Percentiles rank a stretch among this genome's conserved stretches.
These are phyloP conservation scores for Smutsia gigantea DNA, from an alignment of 2,797 vertebrate species.

Conservation along the genomic window DNA sequence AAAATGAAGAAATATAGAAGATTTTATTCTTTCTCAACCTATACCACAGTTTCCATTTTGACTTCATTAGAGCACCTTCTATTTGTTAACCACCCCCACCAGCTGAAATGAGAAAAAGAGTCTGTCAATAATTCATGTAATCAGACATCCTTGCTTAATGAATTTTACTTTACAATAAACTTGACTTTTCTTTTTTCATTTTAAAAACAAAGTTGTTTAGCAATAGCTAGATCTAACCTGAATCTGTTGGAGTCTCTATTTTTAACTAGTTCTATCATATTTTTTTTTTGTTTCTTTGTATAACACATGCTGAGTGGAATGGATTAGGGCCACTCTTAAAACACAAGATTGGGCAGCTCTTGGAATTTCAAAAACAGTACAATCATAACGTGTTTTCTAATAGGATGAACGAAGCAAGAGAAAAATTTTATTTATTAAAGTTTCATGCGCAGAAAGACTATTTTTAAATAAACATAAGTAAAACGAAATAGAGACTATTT, in stretches of 20 bases:
- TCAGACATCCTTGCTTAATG: neutral
- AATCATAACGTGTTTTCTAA: neutral
- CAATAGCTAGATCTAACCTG: neutral
- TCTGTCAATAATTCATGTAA: neutral
- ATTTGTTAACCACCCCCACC: neutral
- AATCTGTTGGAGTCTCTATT: neutral
- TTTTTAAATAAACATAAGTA: neutral
- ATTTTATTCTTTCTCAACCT: neutral
- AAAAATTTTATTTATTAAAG: neutral
- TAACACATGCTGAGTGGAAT: neutral
- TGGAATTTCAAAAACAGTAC: neutral
- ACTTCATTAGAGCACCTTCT: neutral
- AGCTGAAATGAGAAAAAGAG: neutral
- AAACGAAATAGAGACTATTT: slow-evolving; percentile 8
- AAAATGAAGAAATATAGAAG: neutral
- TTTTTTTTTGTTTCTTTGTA: slow-evolving; percentile 50
- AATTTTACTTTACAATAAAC: neutral
- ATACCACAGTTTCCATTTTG: neutral
- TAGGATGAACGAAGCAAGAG: neutral
- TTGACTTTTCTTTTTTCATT: neutral
- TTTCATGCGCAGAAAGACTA: neutral
- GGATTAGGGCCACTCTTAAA: neutral
- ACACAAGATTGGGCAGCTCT: neutral
- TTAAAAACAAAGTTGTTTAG: slow-evolving; percentile 18
- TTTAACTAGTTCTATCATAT: slow-evolving; percentile 7